A percentile compares a stretch with the other conserved stretches of the same genome.
phyloP scores from a whole-genome alignment of 2,797 vertebrate species.

The Xenentodon cancila region DNA sequence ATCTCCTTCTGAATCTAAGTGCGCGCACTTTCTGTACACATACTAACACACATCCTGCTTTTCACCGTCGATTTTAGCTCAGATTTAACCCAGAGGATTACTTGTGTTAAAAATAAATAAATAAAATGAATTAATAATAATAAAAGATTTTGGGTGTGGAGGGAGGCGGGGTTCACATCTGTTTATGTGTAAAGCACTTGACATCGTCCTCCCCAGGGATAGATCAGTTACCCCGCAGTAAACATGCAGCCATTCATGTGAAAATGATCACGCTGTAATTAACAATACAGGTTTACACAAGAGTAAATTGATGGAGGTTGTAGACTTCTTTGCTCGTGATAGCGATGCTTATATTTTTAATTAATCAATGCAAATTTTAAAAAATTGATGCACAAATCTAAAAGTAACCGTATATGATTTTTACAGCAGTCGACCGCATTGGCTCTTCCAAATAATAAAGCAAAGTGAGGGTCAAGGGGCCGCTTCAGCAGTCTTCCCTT shows the following conservation, averaged over 20 bases:
- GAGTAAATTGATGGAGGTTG: constrained; percentile 27
- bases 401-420: not conserved
- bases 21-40: constrained; percentile 63
- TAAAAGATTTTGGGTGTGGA: not conserved
- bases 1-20: constrained; percentile 71
- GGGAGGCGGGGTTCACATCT: constrained; percentile 51
- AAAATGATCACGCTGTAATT: constrained; percentile 66
- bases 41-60: constrained; percentile 38
- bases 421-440: constrained; percentile 2
- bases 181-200: constrained; percentile 77
- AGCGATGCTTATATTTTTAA: constrained; percentile 8
- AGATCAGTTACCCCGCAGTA: constrained; percentile 54
- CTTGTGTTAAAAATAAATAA: constrained; percentile 58
- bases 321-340: not conserved
- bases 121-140: no score
- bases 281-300: constrained; percentile 59
- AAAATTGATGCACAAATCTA: not conserved
- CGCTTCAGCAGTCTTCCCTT: constrained; percentile 50
- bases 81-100: constrained; percentile 76
- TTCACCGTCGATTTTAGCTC: constrained; percentile 64
- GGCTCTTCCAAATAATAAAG: constrained; percentile 20
- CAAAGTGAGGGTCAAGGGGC: constrained; percentile 61
- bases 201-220: constrained; percentile 65
- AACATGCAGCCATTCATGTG: constrained; percentile 70
- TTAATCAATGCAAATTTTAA: not conserved